Evolutionary conservation across 2,797 vertebrate genomes (phyloP), one percentile per base, ranked within the genome.

Genomic region (Chelon labrosus): DNA sequence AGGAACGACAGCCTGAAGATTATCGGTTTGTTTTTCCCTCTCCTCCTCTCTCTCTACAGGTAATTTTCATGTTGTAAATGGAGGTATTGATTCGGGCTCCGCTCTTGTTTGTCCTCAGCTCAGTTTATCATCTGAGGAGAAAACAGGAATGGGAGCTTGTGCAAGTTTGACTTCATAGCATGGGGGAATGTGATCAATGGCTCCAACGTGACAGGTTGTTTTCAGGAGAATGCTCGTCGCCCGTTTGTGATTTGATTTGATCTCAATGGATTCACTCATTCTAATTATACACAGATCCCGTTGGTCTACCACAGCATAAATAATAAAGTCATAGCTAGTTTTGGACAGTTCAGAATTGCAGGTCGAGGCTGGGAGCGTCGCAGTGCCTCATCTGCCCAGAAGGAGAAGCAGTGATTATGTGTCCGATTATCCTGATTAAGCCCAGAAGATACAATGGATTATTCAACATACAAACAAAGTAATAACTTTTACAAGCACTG

Each of bases 11-110:
- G 85, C 58, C 44, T 19, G 77, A 80, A 72, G 80, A 91, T 85
- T 84, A 88, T 84, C 19, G 53, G 85, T 84, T 89, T 88, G 76
- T 87, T 88, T 86, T 79, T 68, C 27, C 55, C 31, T 35, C 31
- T 73, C 47, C 66, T 63, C 31, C 53, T 58, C 44, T 25, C 58
- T 85, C 74, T 66, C 72, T 60, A 56, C 84, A 68, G 85, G 86
- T 91, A 80, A 93, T 91, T 87, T 90, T 91, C 86, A 91, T 90
- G 88, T 87, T 91, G 83, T 86, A 89, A 90, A 91, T 91, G 73
- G 86, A 81, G 55, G 56, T 87, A 92, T 93, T 14, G 91, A 93
- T 93, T 84, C 17, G 17, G 7, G 7, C 77, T 57, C 62, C 16
- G 27, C 62, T 77, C 70, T 35, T 72, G 77, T 83, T 90, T 86